Percentiles rank a stretch among this genome's conserved stretches.
phyloP scores from a whole-genome alignment of 2,888 invertebrate genomes.

The Drosophila picticornis region DNA sequence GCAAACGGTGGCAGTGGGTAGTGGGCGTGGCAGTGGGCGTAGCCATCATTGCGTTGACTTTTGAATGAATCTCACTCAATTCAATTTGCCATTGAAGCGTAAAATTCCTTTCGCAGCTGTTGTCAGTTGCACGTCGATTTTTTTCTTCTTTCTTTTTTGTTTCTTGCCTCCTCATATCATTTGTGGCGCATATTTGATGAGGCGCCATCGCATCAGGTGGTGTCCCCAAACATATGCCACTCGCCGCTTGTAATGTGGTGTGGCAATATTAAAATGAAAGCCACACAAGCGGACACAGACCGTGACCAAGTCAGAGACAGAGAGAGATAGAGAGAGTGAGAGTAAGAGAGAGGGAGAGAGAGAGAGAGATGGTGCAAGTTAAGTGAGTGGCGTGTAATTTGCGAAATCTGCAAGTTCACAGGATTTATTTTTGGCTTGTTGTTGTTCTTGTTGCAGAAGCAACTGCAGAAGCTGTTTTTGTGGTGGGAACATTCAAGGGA shows the following conservation, averaged over 20 bases:
- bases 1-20: constrained; percentile 10
- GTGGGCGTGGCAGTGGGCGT: constrained; percentile 10
- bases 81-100: constrained; percentile 71
- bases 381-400: constrained; percentile 45
- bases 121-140: constrained; percentile 65
- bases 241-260: constrained; percentile 43
- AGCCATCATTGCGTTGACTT: constrained; percentile 62
- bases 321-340: not conserved
- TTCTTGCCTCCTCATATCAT: constrained; percentile 43
- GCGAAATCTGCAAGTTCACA: constrained; percentile 50
- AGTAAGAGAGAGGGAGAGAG: not conserved
- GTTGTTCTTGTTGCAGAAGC: not conserved
- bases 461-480: not conserved
- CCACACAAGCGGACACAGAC: constrained; percentile 53
- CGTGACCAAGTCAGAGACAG: constrained; percentile 11
- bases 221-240: constrained; percentile 24
- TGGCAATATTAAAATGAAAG: constrained; percentile 58
- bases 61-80: constrained; percentile 77
- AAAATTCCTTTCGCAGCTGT: constrained; percentile 70
- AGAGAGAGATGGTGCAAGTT: constrained; percentile 22
- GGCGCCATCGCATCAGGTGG: constrained; percentile 65
- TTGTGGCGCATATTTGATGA: constrained; percentile 60
- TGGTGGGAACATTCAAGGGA: not conserved
- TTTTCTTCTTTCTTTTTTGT: too few species aligned
- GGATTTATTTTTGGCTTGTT: constrained; percentile 19